Evolutionary conservation across 2,113 vertebrate genomes (phyloP), one percentile per base, ranked within the genome.

Genomic region (Phrynosoma blainvillii): DNA sequence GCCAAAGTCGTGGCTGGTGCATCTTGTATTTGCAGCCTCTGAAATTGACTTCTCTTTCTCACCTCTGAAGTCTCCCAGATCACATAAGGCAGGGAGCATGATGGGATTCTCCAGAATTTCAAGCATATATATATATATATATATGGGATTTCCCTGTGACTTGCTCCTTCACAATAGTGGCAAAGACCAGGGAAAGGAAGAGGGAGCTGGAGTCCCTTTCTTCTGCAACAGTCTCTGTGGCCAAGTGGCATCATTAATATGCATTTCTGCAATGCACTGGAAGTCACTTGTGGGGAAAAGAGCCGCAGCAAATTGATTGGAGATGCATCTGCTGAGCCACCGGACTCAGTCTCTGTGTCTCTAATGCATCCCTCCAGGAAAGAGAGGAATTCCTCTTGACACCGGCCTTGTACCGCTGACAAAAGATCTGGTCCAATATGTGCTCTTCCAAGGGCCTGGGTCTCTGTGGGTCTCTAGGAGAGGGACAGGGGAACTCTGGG

Each of bases 381-480:
- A 88, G 87, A 93, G 91, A 59, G 92, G 93, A 95, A 96, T 94
- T 70, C 10, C 93, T 93, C 91, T 8, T 91, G 92, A 95, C 94
- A 85, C 91, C 0, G 71, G 96, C 93, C 92, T 94, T 92, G 80
- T 81, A 90, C 93, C 81, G 68, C 92, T 93, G 92, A 93, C 94
- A 93, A 81, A 90, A 68, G 90, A 77, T 36, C 30, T n/a, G 1
- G 2, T 70, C 23, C 5, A 56, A 20, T 18, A 20, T 10, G 21
- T 52, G 13, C 70, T 54, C 5, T n/a, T 87, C 42, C 10, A 11
- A 47, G 66, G 42, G 52, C n/a, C n/a, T n/a, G n/a, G n/a, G n/a
- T n/a, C n/a, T n/a, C n/a, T n/a, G n/a, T n/a, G n/a, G n/a, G n/a
- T n/a, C n/a, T n/a, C n/a, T n/a, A n/a, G n/a, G n/a, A 59, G 56